A percentile compares a stretch with the other conserved stretches of the same genome.
phyloP scores from a whole-genome alignment of 2,797 vertebrate species.

The Acanthopagrus latus region DNA sequence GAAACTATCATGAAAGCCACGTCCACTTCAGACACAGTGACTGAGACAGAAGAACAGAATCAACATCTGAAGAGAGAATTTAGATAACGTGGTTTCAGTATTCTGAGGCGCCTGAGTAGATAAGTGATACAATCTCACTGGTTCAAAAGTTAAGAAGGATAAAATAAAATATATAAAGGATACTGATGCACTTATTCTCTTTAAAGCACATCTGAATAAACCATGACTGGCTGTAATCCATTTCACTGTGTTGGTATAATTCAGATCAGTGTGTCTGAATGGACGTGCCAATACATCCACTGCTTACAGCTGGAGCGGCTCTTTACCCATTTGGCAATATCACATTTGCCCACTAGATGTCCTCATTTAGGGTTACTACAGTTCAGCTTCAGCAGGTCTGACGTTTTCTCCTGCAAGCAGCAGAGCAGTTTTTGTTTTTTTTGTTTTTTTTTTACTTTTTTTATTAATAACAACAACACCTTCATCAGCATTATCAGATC shows the following conservation, averaged over 20 bases:
- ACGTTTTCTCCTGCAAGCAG: slow-evolving; percentile 9
- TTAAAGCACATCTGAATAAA: background rate
- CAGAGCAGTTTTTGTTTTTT: background rate
- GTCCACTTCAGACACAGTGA: slow-evolving; percentile 31
- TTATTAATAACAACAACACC: background rate
- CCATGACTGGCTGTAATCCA: background rate
- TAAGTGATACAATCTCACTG: background rate
- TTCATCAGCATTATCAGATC: background rate
- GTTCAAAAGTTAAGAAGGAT: background rate
- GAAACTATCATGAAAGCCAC: slow-evolving; percentile 50
- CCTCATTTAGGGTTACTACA: slow-evolving; percentile 8
- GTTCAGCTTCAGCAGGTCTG: background rate
- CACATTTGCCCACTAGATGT: slow-evolving; percentile 57
- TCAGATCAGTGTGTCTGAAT: background rate
- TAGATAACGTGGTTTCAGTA: background rate
- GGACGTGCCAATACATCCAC: background rate
- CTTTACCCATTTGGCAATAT: slow-evolving; percentile 16
- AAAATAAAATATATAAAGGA: background rate
- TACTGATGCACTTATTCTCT: background rate
- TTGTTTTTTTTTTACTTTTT: too few relatives aligned
- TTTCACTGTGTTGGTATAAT: background rate
- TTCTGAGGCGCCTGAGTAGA: too few relatives aligned
- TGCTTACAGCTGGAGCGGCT: background rate
- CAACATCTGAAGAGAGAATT: background rate
- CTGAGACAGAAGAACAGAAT: background rate